Conservation (phyloP, 2,888 invertebrate species). For the Myathropa florea region DNA sequence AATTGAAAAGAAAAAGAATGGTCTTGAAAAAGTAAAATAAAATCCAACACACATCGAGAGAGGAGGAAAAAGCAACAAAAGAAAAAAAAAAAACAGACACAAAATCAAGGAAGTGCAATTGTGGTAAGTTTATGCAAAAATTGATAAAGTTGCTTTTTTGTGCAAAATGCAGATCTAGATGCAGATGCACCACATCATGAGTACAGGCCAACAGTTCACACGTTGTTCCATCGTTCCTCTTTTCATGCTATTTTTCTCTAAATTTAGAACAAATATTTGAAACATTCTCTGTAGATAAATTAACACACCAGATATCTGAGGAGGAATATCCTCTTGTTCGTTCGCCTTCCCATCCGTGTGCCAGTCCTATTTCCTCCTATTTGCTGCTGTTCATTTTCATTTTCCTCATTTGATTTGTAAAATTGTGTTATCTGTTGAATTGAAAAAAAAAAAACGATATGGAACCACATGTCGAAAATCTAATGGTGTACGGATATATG, state of each 20-base stretch:
- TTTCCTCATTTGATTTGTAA: too few relatives aligned
- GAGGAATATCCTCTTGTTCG: background rate
- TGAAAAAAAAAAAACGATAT: too few relatives aligned
- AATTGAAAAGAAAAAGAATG: background rate
- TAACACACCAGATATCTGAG: background rate
- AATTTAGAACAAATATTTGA: background rate
- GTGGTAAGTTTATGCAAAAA: background rate
- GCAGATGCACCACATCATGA: background rate
- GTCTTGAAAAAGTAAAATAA: background rate
- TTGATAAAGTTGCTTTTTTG: too few relatives aligned
- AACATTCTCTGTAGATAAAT: too few relatives aligned
- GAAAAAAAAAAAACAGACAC: background rate
- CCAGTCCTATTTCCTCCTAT: too few relatives aligned
- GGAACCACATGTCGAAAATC: too few relatives aligned
- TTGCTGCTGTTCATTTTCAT: too few relatives aligned
- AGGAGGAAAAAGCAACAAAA: background rate
- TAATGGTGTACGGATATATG: too few relatives aligned
- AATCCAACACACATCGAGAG: background rate
- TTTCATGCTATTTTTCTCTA: background rate
- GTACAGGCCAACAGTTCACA: background rate
- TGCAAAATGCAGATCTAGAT: too few relatives aligned
- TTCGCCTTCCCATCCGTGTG: too few relatives aligned
- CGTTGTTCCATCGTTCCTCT: background rate
- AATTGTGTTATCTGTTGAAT: too few relatives aligned
- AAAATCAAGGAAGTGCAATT: background rate